These are phyloP conservation scores for Zaprionus obscuricornis DNA, from an alignment of 2,888 invertebrate genomes.

Conservation along the genomic window DNA sequence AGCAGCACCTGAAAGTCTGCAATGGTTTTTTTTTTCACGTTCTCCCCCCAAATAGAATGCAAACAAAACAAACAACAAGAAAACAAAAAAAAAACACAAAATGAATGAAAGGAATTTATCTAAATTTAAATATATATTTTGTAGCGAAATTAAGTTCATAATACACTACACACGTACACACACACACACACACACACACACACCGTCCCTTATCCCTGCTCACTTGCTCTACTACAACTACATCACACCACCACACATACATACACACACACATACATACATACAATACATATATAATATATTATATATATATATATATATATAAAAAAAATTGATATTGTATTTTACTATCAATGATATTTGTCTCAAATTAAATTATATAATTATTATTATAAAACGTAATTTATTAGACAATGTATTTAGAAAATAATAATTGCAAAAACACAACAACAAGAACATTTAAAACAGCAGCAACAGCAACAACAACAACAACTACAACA, in stretches of 20 bases:
- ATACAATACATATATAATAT: neutral
- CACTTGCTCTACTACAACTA: too few species aligned
- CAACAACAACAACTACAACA: constrained; percentile 7
- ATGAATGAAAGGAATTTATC: constrained; percentile 44
- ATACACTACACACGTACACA: constrained; percentile 16
- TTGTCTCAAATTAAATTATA: constrained; percentile 58
- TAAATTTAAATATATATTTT: constrained; percentile 8
- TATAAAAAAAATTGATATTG: constrained; percentile 33
- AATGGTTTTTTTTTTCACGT: constrained; percentile 19
- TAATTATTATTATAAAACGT: constrained; percentile 31
- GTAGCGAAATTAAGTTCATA: constrained; percentile 17
- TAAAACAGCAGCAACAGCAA: constrained; percentile 11
- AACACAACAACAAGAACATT: neutral
- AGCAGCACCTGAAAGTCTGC: constrained; percentile 45
- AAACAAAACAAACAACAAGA: constrained; percentile 14
- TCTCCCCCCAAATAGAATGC: constrained; percentile 1
- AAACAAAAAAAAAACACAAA: too few species aligned
- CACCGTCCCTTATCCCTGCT: too few species aligned
- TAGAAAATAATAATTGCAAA: constrained; percentile 35
- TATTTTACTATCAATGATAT: constrained; percentile 45
- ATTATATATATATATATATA: too few species aligned
- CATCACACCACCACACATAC: too few species aligned
- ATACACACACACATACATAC: neutral
- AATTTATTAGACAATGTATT: constrained; percentile 40
- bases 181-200: constrained; percentile 2